Base-by-base conservation (phyloP, 2,113 vertebrate genomes). In the Zosterops hypoxanthus region DNA sequence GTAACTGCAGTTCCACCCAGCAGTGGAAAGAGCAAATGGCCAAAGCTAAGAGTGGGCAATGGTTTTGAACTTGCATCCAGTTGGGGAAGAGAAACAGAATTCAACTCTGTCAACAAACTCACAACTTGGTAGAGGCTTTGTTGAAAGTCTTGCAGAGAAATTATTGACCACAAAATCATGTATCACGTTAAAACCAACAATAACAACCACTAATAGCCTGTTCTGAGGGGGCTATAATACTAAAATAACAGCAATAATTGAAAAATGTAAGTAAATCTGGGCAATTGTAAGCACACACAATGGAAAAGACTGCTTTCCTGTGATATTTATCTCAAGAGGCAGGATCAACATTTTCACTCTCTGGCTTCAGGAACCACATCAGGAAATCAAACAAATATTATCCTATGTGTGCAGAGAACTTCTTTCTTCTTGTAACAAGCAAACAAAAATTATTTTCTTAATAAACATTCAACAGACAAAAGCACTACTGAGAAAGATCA, bases 311-410 rank as follows among this genome's bases (percentile, higher is more conserved):
- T 82, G 9, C 39, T 88, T 80, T 39, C 33, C 55, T 72, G 7
- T 46, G 63, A 73, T 91, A 79, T 44, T 34, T 34, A 82, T 82
- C 78, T 85, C 73, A 65, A 89, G 86, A 85, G 70, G 53, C 65
- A 89, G 1, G 64, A 91, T 88, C 76, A 95, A 86, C 69, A 88
- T 86, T 96, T 92, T 90, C 72, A 64, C 44, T 63, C 82, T 75
- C 81, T 75, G 82, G 60, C 85, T 93, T 84, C 87, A 93, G 71
- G 52, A 92, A 73, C 33, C 64, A 60, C 59, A 79, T 71, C 47
- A 86, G 80, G 79, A 96, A 96, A 95, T 63, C 82, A 93, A 94
- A 86, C 55, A 93, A 95, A 93, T 92, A 87, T 92, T 76, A 86
- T 82, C 55, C 69, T 83, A 60, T 34, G 36, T 29, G 61, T 44